These are phyloP conservation scores for Threskiornis aethiopicus DNA, from an alignment of 2,797 vertebrate genomes.

Conservation along the genomic window DNA sequence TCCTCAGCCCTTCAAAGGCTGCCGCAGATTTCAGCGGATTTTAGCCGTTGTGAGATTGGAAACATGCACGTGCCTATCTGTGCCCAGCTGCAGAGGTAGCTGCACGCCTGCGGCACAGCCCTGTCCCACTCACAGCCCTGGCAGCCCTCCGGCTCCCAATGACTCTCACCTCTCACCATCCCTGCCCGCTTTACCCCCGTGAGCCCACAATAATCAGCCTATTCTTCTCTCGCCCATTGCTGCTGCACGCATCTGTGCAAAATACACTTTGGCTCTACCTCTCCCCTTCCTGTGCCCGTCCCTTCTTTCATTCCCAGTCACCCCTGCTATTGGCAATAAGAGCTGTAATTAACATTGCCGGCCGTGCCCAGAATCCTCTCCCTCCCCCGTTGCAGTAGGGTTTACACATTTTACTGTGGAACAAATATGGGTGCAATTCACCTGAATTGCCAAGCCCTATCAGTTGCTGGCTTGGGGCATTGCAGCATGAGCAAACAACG, in stretches of 20 bases:
- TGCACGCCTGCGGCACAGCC: background rate
- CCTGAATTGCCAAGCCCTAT: background rate
- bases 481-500: constrained; percentile 30
- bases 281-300: background rate
- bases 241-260: constrained; percentile 39
- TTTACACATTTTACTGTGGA: background rate
- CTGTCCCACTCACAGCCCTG: background rate
- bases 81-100: background rate
- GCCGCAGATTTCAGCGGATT: background rate
- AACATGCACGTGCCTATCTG: background rate
- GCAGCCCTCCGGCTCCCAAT: background rate
- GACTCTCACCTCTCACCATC: background rate
- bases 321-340: background rate
- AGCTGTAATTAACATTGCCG: background rate
- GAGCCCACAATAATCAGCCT: constrained; percentile 17
- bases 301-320: background rate
- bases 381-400: background rate
- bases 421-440: constrained; percentile 8
- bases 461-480: background rate
- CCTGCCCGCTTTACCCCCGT: background rate
- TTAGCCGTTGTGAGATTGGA: rapidly evolving
- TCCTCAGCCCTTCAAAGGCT: background rate
- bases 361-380: background rate
- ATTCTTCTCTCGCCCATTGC: constrained; percentile 1
- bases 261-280: background rate